Conservation (phyloP, 1,140 invertebrate genomes). For the Drosophila ohnishii region DNA sequence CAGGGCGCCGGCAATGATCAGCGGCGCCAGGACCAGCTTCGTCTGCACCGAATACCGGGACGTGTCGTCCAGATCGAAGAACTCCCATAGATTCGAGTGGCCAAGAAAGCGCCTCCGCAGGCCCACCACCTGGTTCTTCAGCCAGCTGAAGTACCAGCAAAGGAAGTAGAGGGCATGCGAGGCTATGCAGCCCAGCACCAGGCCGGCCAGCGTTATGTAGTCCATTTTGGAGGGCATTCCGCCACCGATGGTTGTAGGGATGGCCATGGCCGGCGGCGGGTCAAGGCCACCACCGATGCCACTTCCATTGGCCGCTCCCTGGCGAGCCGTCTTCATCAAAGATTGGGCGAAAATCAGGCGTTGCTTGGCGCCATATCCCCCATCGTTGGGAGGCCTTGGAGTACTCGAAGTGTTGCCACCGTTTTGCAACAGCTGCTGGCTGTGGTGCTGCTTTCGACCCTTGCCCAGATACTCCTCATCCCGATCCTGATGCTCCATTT, state of each 20-base stretch:
- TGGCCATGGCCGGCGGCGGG: no score
- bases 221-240: constrained; percentile 53
- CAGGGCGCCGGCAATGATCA: constrained; percentile 48
- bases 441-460: neutral
- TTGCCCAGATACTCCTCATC: neutral
- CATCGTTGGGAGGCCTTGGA: neutral
- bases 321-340: neutral
- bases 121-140: constrained; percentile 49
- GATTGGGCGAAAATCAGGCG: constrained; percentile 6
- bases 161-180: constrained; percentile 62
- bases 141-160: constrained; percentile 68
- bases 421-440: neutral
- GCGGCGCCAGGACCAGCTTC: constrained; percentile 59
- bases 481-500: neutral
- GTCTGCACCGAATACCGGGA: constrained; percentile 48
- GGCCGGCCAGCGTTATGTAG: constrained; percentile 66
- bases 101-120: constrained; percentile 61
- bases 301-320: no score
- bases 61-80: constrained; percentile 70
- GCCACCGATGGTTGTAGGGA: neutral
- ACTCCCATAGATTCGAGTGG: constrained; percentile 55
- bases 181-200: constrained; percentile 55
- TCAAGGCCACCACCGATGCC: neutral
- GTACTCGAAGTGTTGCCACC: neutral
- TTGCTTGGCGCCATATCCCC: neutral